phyloP scores from a whole-genome alignment of 1,140 invertebrate species.

The Zaprionus gabonicus region DNA sequence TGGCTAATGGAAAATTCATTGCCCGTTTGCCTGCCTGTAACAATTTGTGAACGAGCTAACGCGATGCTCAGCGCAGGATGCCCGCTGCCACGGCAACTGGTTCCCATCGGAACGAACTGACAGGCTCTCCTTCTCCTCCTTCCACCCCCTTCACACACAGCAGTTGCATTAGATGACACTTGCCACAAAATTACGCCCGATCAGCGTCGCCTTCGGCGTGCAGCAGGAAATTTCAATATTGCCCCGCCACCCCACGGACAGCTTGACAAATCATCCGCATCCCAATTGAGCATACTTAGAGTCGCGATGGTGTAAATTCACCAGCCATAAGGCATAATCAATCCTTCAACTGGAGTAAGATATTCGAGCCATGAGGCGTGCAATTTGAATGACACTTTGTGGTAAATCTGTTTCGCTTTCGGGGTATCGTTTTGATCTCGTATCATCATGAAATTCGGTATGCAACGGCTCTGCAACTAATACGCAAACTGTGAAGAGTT shows the following conservation, averaged over 20 bases:
- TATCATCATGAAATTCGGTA: not conserved
- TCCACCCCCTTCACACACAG: not conserved
- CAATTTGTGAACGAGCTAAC: conserved; percentile 36
- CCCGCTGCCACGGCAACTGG: conserved; percentile 11
- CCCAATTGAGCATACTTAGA: conserved; percentile 6
- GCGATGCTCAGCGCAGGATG: conserved; percentile 33
- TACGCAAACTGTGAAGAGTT: not conserved
- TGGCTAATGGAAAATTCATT: conserved; percentile 35
- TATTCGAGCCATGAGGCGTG: not conserved
- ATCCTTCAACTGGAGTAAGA: not conserved
- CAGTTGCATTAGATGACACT: not conserved
- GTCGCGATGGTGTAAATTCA: not conserved
- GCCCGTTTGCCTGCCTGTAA: conserved; percentile 6
- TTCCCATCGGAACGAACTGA: conserved; percentile 5
- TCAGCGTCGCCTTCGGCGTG: not conserved
- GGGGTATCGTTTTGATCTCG: not conserved
- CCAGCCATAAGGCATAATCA: not conserved
- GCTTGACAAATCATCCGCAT: not conserved
- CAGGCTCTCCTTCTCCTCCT: not conserved
- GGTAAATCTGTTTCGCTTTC: not conserved
- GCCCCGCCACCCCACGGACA: not conserved
- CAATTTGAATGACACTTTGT: conserved; percentile 3
- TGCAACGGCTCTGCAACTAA: not conserved
- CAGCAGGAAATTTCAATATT: conserved; percentile 13
- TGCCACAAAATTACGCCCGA: not conserved